Base-by-base conservation (phyloP, 1,140 invertebrate species). In the Drosophila pseudoobscura region DNA sequence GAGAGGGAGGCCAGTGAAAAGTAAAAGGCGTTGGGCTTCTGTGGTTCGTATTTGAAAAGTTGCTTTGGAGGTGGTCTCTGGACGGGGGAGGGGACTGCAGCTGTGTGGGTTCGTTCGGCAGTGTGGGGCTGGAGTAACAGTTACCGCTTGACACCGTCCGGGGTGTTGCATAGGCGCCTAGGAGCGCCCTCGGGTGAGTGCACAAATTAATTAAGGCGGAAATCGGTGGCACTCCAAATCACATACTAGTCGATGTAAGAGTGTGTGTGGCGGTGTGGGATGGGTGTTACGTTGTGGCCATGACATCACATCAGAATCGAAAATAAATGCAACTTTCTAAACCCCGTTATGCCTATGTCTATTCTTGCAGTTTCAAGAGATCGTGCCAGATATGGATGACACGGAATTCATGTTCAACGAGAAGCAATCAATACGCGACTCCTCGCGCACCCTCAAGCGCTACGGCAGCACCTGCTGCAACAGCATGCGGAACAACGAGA, bases 381-480 rank as follows among this genome's bases (percentile, higher is more conserved):
- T 91, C 51, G 89, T 91, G 54, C 85, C 89, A 58, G 90, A 93
- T 87, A 94, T 94, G 93, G 93, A 94, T 93, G 94, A 94, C 88
- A 62, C 75, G 20, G 95, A 95, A 88, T 93, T 95, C 92, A 94
- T 95, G 90, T 95, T 96, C 91, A 96, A 96, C 91, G 97, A 97
- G 91, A 94, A 95, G 91, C 94, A 96, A 92, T 96, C 95, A 58
- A 96, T 98, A 90, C 94, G 96, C 73, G 95, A 96, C 90, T 96
- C 95, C 46, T 95, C 95, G 31, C 95, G 95, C 92, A 94, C 95
- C 58, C 93, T 97, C 51, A 97, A 97, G 92, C 97, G 96, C 92
- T 98, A 98, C 92, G 97, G 97, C 47, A 97, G 96, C 83, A 97
- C 96, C 75, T 95, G 95, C 70, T 91, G 82, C 75, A 89, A 91